Evolutionary conservation across 1,140 invertebrate genomes (phyloP).

Genomic region (Sycobia sp.): DNA sequence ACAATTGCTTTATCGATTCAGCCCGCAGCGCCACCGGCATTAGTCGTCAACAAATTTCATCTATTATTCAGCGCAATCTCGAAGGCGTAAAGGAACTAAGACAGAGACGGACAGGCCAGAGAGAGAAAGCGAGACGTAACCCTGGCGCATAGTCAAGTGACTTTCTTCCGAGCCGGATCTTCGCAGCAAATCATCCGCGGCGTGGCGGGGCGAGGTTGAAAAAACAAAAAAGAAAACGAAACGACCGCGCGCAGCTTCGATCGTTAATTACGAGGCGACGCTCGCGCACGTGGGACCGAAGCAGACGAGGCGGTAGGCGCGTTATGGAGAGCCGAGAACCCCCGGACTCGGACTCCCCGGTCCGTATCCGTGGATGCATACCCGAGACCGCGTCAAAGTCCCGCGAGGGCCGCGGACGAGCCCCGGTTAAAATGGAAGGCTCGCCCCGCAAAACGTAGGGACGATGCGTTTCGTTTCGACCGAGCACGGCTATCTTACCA

Average conservation of each 20-base stretch:
- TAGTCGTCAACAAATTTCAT: too few species aligned
- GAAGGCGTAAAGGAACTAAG: too few species aligned
- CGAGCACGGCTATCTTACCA: not conserved
- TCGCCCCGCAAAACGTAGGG: conserved; percentile 44
- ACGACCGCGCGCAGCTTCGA: conserved; percentile 43
- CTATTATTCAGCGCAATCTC: too few species aligned
- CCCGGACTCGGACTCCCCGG: too few species aligned
- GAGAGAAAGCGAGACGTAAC: too few species aligned
- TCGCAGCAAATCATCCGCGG: conserved; percentile 36
- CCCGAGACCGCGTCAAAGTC: not conserved
- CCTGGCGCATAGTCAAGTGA: not conserved
- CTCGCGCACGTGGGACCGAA: not conserved
- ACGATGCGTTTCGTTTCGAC: conserved; percentile 40
- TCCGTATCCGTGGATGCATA: not conserved
- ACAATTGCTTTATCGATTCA: too few species aligned
- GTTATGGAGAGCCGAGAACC: not conserved
- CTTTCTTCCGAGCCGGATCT: not conserved
- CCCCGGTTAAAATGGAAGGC: conserved; percentile 16
- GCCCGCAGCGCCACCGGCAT: too few species aligned
- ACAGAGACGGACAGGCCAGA: too few species aligned
- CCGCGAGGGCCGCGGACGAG: not conserved
- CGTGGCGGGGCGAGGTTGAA: too few species aligned
- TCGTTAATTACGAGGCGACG: conserved; percentile 42
- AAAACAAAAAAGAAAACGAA: too few species aligned
- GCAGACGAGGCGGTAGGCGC: not conserved